Percentiles rank a stretch among this genome's conserved stretches.
These are phyloP conservation scores for Proterorhinus semilunaris DNA, from an alignment of 2,113 vertebrate species.

Conservation along the genomic window DNA sequence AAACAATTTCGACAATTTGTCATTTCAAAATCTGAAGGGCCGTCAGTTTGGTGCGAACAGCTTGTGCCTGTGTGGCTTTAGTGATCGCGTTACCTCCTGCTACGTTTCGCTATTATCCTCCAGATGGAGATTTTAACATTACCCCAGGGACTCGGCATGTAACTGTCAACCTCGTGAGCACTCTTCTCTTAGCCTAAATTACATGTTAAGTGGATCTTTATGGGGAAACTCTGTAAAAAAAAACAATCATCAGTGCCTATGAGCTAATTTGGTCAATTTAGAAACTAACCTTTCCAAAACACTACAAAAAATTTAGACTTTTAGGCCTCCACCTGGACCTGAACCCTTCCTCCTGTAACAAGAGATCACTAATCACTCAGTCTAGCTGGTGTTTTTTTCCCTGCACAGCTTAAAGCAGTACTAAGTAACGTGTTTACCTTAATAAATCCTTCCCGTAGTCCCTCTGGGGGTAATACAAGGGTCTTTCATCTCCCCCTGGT, in stretches of 20 bases:
- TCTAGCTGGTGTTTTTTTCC: no score
- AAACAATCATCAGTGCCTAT: slow-evolving; percentile 1
- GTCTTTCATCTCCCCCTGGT: no score
- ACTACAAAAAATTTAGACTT: no score
- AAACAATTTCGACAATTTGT: no score
- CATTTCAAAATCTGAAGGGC: neutral
- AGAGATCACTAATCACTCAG: no score
- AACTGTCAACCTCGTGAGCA: neutral
- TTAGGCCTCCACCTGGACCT: no score
- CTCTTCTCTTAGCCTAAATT: neutral
- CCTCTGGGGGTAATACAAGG: no score
- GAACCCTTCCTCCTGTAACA: no score
- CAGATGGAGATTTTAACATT: neutral
- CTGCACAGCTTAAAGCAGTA: no score
- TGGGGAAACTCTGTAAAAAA: neutral
- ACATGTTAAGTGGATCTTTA: neutral
- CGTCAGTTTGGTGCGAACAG: neutral
- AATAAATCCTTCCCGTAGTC: no score
- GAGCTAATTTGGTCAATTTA: neutral
- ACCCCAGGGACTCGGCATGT: neutral
- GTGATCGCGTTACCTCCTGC: neutral
- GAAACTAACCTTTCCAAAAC: no score
- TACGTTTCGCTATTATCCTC: neutral
- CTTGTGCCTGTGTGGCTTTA: neutral
- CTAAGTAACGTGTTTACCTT: no score